Conservation (phyloP, 2,113 vertebrate species). For the Podarcis raffonei region DNA sequence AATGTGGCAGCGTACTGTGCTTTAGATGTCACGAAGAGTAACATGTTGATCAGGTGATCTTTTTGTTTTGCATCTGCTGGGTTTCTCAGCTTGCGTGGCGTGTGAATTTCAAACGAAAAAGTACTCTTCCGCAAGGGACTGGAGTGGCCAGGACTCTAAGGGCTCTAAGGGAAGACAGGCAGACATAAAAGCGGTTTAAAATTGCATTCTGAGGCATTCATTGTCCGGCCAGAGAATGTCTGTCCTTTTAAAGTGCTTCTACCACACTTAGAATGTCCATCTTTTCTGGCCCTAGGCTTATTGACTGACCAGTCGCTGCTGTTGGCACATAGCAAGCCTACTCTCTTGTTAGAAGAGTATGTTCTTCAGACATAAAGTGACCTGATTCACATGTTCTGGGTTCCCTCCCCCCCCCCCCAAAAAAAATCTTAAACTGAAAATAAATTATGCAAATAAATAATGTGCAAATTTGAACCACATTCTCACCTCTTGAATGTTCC, state of each 20-base stretch:
- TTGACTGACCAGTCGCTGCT: too few relatives aligned
- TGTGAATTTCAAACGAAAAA: background rate
- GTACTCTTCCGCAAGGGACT: background rate
- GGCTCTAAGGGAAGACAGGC: background rate
- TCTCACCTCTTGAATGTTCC: too few relatives aligned
- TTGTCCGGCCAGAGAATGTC: background rate
- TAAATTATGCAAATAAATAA: too few relatives aligned
- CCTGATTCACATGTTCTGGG: too few relatives aligned
- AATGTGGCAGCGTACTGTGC: background rate
- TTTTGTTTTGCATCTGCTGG: background rate
- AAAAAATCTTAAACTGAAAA: too few relatives aligned
- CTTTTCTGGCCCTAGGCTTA: background rate
- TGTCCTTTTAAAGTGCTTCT: background rate
- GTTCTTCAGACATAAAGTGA: too few relatives aligned
- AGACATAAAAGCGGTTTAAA: background rate
- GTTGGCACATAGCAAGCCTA: too few relatives aligned
- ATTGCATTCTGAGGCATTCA: background rate
- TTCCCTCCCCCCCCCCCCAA: too few relatives aligned
- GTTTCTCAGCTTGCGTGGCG: background rate
- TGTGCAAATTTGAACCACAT: too few relatives aligned
- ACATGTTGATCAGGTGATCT: conserved; percentile 1
- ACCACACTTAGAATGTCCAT: background rate
- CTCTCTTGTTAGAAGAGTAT: too few relatives aligned
- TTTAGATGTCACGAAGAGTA: background rate
- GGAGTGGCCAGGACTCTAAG: background rate